Base-by-base conservation (phyloP, 2,113 vertebrate species). In the Tringa solitaria region DNA sequence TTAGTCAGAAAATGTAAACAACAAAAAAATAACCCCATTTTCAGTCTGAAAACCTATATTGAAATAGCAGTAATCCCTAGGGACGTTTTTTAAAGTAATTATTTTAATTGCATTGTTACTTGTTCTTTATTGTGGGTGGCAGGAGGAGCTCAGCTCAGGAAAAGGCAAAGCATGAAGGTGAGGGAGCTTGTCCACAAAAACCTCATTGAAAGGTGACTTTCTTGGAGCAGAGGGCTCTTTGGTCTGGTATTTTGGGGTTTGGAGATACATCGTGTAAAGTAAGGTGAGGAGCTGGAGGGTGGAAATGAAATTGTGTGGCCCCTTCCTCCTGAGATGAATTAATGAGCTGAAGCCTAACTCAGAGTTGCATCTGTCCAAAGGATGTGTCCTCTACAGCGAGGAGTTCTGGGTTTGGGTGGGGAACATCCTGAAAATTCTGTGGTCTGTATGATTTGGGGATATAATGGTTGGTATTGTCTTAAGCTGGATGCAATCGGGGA, bases 1-100 rank as follows among this genome's bases (percentile, higher is more conserved):
- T 67, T 70, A 33, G 70, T 83, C 53, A 77, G 70, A 60, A 87
- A 89, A 81, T 35, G 67, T 57, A 89, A 96, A 84, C 90, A 95
- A 32, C 21, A 2, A 51, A 28, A 61, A 56, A 21, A 28, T 51
- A 50, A 30, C 12, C 15, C 64, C 9, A 1, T 8, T 56, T 81
- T 61, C 22, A 3, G 15, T 20, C 51, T 57, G 28, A 45, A 51
- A 65, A 35, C 33, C 45, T 30, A 1, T 12, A 7, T 28, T 45
- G 64, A 60, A 63, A 46, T 7, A 57, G 12, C 32, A 12, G 6
- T 14, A 20, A 69, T 74, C 43, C 30, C 45, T 37, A 6, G 23
- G 48, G 46, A 30, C 24, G 57, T 39, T 9, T 27, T 6, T 14
- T 60, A 46, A 46, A 46, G 30, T 24, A 12, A 48, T 35, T 30